These are phyloP conservation scores for Octomys mimax DNA, from an alignment of 2,797 vertebrate genomes.

Conservation along the genomic window DNA sequence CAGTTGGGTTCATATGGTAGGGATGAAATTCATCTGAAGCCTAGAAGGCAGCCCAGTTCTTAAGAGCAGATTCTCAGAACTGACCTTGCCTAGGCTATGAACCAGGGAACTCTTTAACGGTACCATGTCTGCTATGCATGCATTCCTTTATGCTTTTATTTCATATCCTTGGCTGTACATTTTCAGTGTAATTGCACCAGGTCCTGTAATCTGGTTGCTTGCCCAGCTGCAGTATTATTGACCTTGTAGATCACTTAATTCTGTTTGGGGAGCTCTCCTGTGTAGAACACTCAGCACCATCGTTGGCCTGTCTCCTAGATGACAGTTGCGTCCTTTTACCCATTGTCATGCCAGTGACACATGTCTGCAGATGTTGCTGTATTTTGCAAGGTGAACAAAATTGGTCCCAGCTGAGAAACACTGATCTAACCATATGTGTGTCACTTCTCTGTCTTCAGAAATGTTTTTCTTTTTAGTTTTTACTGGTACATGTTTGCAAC, in stretches of 20 bases:
- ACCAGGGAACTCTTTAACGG: not conserved
- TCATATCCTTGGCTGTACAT: not conserved
- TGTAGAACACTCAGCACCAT: not conserved
- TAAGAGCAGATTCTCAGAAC: not conserved
- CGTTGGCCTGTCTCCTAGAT: not conserved
- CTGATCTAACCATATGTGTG: not conserved
- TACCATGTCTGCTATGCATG: not conserved
- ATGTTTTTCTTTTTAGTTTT: not conserved
- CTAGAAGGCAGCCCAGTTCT: not conserved
- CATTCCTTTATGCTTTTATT: not conserved
- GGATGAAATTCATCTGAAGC: not conserved
- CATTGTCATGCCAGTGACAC: not conserved
- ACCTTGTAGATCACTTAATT: not conserved
- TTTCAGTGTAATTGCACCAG: not conserved
- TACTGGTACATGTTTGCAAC: not conserved
- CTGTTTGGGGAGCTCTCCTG: not conserved
- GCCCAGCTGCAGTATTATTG: not conserved
- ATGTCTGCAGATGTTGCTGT: not conserved
- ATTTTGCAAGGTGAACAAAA: not conserved
- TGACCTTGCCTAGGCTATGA: not conserved
- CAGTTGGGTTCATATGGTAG: not conserved
- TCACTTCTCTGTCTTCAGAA: not conserved
- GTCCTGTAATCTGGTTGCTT: not conserved
- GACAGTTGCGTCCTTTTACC: not conserved
- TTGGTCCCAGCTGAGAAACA: not conserved